Evolutionary conservation across 1,140 invertebrate genomes (phyloP), one percentile per base, ranked within the genome.

Genomic region (Eumaeus atala): DNA sequence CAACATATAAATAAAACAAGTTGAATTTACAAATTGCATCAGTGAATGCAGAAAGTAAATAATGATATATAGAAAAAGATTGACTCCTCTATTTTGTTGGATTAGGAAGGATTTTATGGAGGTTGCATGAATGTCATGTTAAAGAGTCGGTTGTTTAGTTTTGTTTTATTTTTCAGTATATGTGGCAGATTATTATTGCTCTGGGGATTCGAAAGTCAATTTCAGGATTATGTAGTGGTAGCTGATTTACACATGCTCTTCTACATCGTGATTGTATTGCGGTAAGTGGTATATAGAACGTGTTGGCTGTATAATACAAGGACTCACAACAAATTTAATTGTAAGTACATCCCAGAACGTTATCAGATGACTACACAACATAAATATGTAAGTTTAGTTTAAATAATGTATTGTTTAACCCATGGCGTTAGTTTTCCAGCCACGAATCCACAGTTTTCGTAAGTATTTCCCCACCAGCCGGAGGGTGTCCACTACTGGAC

Each of bases 361-460:
- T 17, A 9, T 17, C 40, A 16, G 40, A 44, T 17, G 14, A 44
- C 14, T 44, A 16, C 14, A 44, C 12, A 44, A 40, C 38, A 14
- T 40, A 4, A 40, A 17, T 17, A 14, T 44, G 40, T 44, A 44
- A 44, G 40, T 44, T 40, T 44, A 44, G 7, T 37, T 37, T 7
- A 44, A 44, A 9, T 44, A 16, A 14, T 44, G 5, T 44, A 44
- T 28, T 28, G 21, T 28, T 3, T 28, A 28, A 44, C 9, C 14
- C 3, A 42, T 17, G 5, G 61, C 51, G 12, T 67, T n/a, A 64
- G 12, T 44, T 16, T 9, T 44, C 40, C 40, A 16, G 40, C 9
- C 35, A 37, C 3, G 2, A 18, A 16, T 17, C 2, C 16, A 28
- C 40, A 18, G 14, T 17, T 8, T 6, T 44, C 17, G 40, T 44